A percentile compares a stretch with the other conserved stretches of the same genome.
Conservation (phyloP, 2,797 vertebrate species). For the Syngnathus acus region DNA sequence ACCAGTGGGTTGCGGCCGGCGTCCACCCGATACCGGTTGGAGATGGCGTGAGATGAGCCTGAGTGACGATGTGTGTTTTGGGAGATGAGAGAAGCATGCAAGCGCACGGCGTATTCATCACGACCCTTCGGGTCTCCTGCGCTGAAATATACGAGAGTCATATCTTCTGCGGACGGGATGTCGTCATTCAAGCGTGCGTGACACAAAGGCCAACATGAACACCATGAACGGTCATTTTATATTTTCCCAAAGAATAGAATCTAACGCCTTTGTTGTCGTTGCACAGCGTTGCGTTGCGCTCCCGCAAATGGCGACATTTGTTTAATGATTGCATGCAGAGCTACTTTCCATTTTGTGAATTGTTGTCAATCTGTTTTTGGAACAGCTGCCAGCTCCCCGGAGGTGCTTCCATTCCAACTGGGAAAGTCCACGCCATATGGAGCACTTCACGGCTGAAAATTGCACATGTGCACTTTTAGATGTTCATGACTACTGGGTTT, state of each 20-base stretch:
- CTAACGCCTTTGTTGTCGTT: not conserved
- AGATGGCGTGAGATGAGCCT: constrained; percentile 14
- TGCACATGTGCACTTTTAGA: constrained; percentile 41
- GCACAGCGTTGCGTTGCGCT: not conserved
- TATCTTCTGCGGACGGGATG: constrained; percentile 62
- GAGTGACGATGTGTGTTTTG: constrained; percentile 27
- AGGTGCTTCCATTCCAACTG: constrained; percentile 48
- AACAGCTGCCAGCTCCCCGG: constrained; percentile 41
- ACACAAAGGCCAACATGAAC: too few relatives aligned
- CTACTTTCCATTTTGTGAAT: constrained; percentile 14
- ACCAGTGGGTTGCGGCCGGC: not conserved
- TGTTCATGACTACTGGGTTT: too few relatives aligned
- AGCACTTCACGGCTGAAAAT: constrained; percentile 35
- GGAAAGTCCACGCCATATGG: constrained; percentile 40
- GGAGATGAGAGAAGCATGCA: constrained; percentile 20
- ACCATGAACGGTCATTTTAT: not conserved
- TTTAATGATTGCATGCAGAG: constrained; percentile 12
- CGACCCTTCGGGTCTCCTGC: constrained; percentile 30
- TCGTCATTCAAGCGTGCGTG: too few relatives aligned
- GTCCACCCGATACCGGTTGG: constrained; percentile 19
- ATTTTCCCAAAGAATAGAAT: not conserved
- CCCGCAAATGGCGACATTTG: not conserved
- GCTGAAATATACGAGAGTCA: constrained; percentile 44
- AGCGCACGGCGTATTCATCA: constrained; percentile 43
- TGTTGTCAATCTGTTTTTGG: constrained; percentile 34